These are phyloP conservation scores for Junonia oenone DNA, from an alignment of 2,888 invertebrate species.

Conservation along the genomic window DNA sequence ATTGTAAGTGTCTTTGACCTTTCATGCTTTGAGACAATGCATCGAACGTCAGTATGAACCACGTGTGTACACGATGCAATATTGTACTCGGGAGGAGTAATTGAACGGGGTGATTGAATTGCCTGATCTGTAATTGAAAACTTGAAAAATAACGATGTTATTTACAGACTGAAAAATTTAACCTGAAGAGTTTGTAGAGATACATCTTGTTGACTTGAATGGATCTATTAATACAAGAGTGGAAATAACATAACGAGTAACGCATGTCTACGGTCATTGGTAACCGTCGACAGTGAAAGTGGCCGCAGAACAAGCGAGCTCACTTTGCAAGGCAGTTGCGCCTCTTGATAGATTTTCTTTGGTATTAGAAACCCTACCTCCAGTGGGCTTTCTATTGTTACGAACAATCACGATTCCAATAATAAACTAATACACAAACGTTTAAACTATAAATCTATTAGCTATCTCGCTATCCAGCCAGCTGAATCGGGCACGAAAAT, in stretches of 20 bases:
- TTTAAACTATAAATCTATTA: background rate
- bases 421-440: background rate
- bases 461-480: background rate
- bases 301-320: constrained; percentile 50
- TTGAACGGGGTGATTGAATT: background rate
- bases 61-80: constrained; percentile 25
- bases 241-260: constrained; percentile 2
- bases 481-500: background rate
- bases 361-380: constrained; percentile 11
- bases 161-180: background rate
- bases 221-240: background rate
- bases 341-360: constrained; percentile 23
- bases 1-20: constrained; percentile 30
- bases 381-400: constrained; percentile 14
- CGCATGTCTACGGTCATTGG: constrained; percentile 36
- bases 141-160: background rate
- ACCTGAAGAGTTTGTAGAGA: background rate
- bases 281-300: constrained; percentile 64
- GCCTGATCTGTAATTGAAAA: constrained; percentile 8
- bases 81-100: constrained; percentile 19
- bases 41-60: constrained; percentile 28
- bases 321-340: constrained; percentile 31
- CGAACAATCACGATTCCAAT: background rate
- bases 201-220: no score
- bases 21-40: constrained; percentile 23